Evolutionary conservation across 2,888 invertebrate species (phyloP).

Genomic region (Abscondita cerata): DNA sequence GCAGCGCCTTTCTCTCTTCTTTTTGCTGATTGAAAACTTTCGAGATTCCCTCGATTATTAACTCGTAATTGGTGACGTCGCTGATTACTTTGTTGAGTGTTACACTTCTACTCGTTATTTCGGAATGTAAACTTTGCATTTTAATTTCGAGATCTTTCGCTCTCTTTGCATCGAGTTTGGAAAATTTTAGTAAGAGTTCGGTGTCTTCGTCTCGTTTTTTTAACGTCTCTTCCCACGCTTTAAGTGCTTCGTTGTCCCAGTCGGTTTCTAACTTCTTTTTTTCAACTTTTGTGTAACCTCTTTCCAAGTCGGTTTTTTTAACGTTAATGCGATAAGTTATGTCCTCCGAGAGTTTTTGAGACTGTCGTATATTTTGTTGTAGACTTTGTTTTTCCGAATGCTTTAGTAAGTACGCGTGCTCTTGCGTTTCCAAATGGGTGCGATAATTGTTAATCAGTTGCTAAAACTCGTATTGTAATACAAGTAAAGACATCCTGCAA

Average conservation of each 20-base stretch:
- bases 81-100: conserved; percentile 59
- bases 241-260: conserved; percentile 71
- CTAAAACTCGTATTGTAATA: conserved; percentile 60
- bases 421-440: conserved; percentile 73
- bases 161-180: conserved; percentile 72
- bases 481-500: no score
- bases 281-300: conserved; percentile 67
- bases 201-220: conserved; percentile 73
- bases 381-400: conserved; percentile 60
- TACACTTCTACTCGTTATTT: conserved; percentile 59
- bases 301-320: conserved; percentile 61
- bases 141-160: conserved; percentile 68
- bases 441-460: conserved; percentile 72
- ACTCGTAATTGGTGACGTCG: conserved; percentile 64
- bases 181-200: conserved; percentile 73
- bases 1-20: conserved; percentile 71
- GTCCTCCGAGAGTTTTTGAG: conserved; percentile 58
- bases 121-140: conserved; percentile 60
- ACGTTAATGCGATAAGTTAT: conserved; percentile 59
- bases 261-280: conserved; percentile 70
- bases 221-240: conserved; percentile 76
- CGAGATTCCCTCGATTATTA: conserved; percentile 54
- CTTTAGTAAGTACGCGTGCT: conserved; percentile 57
- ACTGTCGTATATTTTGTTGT: conserved; percentile 61
- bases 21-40: conserved; percentile 62